Evolutionary conservation across 2,888 invertebrate genomes (phyloP).

Genomic region (Salpingus planirostris): DNA sequence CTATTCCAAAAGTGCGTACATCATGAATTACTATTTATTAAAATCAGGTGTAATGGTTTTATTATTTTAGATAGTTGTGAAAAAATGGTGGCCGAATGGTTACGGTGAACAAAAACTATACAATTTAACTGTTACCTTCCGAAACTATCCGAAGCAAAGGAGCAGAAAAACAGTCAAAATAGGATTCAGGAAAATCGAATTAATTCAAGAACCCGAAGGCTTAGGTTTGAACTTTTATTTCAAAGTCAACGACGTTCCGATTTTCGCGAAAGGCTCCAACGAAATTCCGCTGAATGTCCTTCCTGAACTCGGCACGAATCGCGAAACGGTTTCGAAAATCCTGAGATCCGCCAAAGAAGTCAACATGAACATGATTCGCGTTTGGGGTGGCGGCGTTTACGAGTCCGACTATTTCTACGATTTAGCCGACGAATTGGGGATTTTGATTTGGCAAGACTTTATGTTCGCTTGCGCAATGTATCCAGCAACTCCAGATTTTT

Average conservation of each 20-base stretch:
- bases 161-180: no score
- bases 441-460: conserved; percentile 96
- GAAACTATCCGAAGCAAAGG: no score
- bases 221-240: conserved; percentile 76
- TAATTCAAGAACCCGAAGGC: conserved; percentile 57
- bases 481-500: conserved; percentile 63
- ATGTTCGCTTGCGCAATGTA: conserved; percentile 97
- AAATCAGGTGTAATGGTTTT: no score
- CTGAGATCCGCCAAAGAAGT: conserved; percentile 62
- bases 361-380: conserved; percentile 89
- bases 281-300: conserved; percentile 85
- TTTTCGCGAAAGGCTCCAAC: conserved; percentile 95
- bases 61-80: conserved; percentile 35
- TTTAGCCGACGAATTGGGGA: conserved; percentile 77
- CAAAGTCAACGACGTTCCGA: conserved; percentile 70
- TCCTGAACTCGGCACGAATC: conserved; percentile 60
- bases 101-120: conserved; percentile 76
- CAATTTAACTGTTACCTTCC: conserved; percentile 50
- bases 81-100: conserved; percentile 94
- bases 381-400: conserved; percentile 98
- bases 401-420: conserved; percentile 86
- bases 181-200: conserved; percentile 79
- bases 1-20: conserved; percentile 22
- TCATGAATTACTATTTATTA: no score
- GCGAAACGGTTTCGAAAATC: conserved; percentile 52